phyloP scores from a whole-genome alignment of 2,797 vertebrate genomes.

The Sebastes hubbsi region DNA sequence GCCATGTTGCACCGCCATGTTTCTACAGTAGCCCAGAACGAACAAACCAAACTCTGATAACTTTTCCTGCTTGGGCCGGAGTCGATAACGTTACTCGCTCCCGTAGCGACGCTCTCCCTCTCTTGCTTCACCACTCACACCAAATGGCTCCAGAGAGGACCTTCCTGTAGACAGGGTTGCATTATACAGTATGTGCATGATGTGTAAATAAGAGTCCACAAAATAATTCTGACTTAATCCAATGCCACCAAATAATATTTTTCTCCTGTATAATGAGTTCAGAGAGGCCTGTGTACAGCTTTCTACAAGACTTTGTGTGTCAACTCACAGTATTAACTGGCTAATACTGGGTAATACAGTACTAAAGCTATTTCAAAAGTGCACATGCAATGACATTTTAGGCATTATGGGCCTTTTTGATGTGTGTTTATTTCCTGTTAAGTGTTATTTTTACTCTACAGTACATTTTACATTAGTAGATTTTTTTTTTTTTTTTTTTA shows the following conservation, averaged over 20 bases:
- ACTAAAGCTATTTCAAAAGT: not conserved
- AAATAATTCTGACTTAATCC: not conserved
- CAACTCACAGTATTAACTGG: not conserved
- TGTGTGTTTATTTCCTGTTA: constrained; percentile 1
- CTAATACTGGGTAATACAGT: not conserved
- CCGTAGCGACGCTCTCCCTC: too few relatives aligned
- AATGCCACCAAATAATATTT: not conserved
- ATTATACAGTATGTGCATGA: not conserved
- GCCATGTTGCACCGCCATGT: too few relatives aligned
- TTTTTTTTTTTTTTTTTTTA: not conserved
- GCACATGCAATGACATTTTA: not conserved
- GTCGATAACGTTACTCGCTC: too few relatives aligned
- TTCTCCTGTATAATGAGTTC: not conserved
- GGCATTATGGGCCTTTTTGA: not conserved
- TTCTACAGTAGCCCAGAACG: too few relatives aligned
- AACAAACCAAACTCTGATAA: too few relatives aligned
- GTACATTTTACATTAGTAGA: constrained; percentile 5
- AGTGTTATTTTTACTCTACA: constrained; percentile 17
- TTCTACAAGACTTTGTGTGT: not conserved
- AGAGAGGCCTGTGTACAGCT: not conserved
- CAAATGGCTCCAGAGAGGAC: too few relatives aligned
- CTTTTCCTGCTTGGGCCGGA: too few relatives aligned
- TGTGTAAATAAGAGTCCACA: not conserved
- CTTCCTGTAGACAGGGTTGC: too few relatives aligned
- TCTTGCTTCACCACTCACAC: too few relatives aligned